A percentile compares a stretch with the other conserved stretches of the same genome.
These are phyloP conservation scores for Cheilosia vulpina DNA, from an alignment of 2,888 invertebrate species.

Conservation along the genomic window DNA sequence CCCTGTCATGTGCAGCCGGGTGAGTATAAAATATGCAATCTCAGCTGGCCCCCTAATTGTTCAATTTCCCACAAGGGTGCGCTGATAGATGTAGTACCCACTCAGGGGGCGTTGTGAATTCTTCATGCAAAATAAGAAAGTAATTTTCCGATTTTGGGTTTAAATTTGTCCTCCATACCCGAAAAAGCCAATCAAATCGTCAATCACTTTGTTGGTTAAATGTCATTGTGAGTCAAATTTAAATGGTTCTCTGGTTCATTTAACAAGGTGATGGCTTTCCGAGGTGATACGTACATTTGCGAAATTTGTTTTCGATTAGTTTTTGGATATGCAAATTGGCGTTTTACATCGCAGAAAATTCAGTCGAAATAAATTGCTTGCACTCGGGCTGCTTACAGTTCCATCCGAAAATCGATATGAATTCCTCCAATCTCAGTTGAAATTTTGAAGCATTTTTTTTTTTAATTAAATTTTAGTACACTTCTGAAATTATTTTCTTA, in stretches of 20 bases:
- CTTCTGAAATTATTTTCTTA: no score
- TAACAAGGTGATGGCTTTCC: slow-evolving; percentile 24
- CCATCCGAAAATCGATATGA: no score
- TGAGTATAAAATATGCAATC: slow-evolving; percentile 2
- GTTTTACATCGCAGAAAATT: neutral
- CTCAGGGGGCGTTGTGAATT: no score
- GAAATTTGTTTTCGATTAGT: slow-evolving; percentile 2
- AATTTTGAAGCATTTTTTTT: no score
- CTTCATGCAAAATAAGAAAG: neutral
- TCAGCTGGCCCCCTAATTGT: neutral
- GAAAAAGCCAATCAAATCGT: slow-evolving; percentile 22
- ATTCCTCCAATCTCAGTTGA: no score
- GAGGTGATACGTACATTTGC: neutral
- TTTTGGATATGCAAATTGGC: slow-evolving; percentile 8
- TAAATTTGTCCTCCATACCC: neutral
- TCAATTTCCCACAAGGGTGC: neutral
- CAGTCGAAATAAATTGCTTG: no score
- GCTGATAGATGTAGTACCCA: neutral
- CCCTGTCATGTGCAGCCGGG: slow-evolving; percentile 7
- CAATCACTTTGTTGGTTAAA: slow-evolving; percentile 40
- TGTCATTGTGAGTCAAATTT: slow-evolving; percentile 33
- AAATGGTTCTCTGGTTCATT: slow-evolving; percentile 56
- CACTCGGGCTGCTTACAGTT: no score
- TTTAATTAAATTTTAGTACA: no score
- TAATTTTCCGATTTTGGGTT: neutral